Conservation (phyloP, 2,888 invertebrate species). For the Ochlodes sylvanus region DNA sequence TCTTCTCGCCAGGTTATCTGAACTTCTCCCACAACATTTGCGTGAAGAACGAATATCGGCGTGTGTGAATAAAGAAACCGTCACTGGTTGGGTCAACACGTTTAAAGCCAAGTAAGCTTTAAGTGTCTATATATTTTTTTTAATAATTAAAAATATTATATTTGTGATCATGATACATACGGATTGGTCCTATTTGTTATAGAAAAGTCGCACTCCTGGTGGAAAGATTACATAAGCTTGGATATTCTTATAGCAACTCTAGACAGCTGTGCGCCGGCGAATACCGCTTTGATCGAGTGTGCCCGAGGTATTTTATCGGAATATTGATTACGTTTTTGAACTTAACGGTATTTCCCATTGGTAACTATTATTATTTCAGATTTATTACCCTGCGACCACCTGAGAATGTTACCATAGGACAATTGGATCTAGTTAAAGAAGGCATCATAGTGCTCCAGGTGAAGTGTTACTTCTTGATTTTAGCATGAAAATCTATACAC, state of each 20-base stretch:
- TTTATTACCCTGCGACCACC: constrained; percentile 81
- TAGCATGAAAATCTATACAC: too few relatives aligned
- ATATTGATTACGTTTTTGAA: not conserved
- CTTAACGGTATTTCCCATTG: not conserved
- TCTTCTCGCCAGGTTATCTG: constrained; percentile 75
- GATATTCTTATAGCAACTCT: constrained; percentile 72
- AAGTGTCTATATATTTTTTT: not conserved
- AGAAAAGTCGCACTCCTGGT: constrained; percentile 78
- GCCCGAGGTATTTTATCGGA: constrained; percentile 73
- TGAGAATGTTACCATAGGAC: constrained; percentile 61
- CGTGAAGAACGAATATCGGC: constrained; percentile 88
- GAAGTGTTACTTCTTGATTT: constrained; percentile 30
- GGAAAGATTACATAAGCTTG: constrained; percentile 71
- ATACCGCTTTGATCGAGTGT: constrained; percentile 84
- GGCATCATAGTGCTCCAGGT: constrained; percentile 81
- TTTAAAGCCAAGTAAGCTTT: constrained; percentile 86
- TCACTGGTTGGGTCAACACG: constrained; percentile 93
- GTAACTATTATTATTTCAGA: constrained; percentile 53
- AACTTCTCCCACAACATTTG: constrained; percentile 89
- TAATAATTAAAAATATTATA: not conserved
- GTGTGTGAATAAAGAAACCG: constrained; percentile 80
- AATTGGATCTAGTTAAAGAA: constrained; percentile 70
- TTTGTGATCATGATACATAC: too few relatives aligned
- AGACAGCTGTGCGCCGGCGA: constrained; percentile 76
- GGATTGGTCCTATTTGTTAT: constrained; percentile 44